phyloP scores from a whole-genome alignment of 2,888 invertebrate genomes.

The Oscheius onirici region DNA sequence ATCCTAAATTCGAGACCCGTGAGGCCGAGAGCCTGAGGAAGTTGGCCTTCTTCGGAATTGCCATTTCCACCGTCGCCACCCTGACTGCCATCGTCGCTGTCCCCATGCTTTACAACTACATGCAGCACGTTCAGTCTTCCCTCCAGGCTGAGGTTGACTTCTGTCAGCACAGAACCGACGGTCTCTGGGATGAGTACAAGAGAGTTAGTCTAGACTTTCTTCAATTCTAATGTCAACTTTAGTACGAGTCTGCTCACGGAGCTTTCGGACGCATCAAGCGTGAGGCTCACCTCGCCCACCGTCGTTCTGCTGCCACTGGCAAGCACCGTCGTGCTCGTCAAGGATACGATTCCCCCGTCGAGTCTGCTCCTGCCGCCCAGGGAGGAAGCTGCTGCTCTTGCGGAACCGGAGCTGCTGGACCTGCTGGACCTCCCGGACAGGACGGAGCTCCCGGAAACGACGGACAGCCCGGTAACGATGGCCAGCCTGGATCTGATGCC shows the following conservation, averaged over 20 bases:
- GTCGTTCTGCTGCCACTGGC: not conserved
- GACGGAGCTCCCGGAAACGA: slow-evolving; percentile 54
- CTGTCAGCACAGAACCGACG: slow-evolving; percentile 56
- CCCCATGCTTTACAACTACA: slow-evolving; percentile 63
- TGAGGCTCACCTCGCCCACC: slow-evolving; percentile 40
- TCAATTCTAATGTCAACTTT: not conserved
- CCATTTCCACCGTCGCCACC: slow-evolving; percentile 59
- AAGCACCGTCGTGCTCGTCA: slow-evolving; percentile 14
- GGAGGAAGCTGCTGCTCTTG: slow-evolving; percentile 60
- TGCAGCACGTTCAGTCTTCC: slow-evolving; percentile 60
- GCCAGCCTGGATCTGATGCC: slow-evolving; percentile 55
- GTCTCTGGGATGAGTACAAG: slow-evolving; percentile 58
- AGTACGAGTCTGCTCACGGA: slow-evolving; percentile 54
- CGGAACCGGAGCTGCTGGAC: slow-evolving; percentile 57
- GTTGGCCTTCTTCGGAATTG: slow-evolving; percentile 56
- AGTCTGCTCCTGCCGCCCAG: slow-evolving; percentile 34
- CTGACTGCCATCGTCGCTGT: slow-evolving; percentile 58
- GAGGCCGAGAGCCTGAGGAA: slow-evolving; percentile 51
- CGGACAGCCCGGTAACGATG: slow-evolving; percentile 41
- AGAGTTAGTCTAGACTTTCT: slow-evolving; percentile 34
- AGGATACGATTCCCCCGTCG: slow-evolving; percentile 45
- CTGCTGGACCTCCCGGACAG: slow-evolving; percentile 58
- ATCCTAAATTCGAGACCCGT: slow-evolving; percentile 47
- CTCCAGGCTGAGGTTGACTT: slow-evolving; percentile 57
- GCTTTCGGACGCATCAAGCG: slow-evolving; percentile 60